phyloP scores from a whole-genome alignment of 2,888 invertebrate species.

The Drosophila ezoana region DNA sequence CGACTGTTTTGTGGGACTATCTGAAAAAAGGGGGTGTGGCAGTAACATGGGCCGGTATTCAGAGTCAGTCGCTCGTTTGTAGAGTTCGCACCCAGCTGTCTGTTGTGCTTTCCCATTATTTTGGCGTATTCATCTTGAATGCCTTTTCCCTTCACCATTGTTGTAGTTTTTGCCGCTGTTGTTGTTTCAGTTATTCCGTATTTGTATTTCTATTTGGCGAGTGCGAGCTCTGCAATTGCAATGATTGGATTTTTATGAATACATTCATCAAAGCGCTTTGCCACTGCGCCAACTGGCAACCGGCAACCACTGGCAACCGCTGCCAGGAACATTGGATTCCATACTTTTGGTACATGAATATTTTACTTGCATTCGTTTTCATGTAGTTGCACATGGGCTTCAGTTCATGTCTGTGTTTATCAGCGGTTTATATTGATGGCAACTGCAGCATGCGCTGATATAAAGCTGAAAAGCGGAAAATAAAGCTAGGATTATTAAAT shows the following conservation, averaged over 20 bases:
- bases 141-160: constrained; percentile 36
- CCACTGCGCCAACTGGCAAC: constrained; percentile 17
- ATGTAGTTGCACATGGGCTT: background rate
- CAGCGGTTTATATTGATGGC: constrained; percentile 2
- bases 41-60: constrained; percentile 15
- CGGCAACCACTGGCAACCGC: constrained; percentile 15
- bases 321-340: constrained; percentile 14
- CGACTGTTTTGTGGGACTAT: constrained; percentile 40
- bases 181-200: constrained; percentile 20
- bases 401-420: constrained; percentile 11
- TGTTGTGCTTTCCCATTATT: constrained; percentile 75
- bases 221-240: constrained; percentile 72
- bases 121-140: constrained; percentile 78
- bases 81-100: constrained; percentile 62
- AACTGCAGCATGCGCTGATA: background rate
- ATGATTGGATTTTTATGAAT: constrained; percentile 81
- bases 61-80: constrained; percentile 44
- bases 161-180: constrained; percentile 24
- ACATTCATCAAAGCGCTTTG: constrained; percentile 74
- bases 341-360: constrained; percentile 8
- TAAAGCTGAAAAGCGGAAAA: too few relatives aligned
- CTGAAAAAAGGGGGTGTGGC: background rate
- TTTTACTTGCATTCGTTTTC: background rate
- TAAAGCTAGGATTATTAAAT: background rate
- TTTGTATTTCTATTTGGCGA: constrained; percentile 50